phyloP scores from a whole-genome alignment of 2,888 invertebrate genomes.

The Sinhomidia bicolor region DNA sequence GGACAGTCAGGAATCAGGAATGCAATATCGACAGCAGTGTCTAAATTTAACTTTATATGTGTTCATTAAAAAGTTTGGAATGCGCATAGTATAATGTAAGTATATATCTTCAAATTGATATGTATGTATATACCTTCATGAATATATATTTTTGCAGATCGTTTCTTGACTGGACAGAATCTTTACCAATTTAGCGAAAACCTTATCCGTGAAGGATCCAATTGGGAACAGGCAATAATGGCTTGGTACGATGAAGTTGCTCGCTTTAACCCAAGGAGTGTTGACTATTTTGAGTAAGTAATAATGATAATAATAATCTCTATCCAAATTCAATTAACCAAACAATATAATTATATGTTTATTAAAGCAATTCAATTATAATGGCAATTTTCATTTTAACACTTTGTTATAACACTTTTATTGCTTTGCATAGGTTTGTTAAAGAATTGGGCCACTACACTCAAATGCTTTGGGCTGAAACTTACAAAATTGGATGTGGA shows the following conservation, averaged over 20 bases:
- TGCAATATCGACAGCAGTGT: too few relatives aligned
- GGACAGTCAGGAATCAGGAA: not conserved
- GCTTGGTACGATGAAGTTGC: conserved; percentile 81
- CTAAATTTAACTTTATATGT: not conserved
- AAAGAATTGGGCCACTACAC: conserved; percentile 82
- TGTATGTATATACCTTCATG: too few relatives aligned
- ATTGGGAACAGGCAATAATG: conserved; percentile 81
- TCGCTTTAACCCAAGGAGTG: conserved; percentile 79
- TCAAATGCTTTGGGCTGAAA: conserved; percentile 94
- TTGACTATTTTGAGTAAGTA: conserved; percentile 80
- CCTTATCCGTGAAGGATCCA: conserved; percentile 77
- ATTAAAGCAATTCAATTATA: not conserved
- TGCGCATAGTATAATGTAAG: too few relatives aligned
- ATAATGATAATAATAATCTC: not conserved
- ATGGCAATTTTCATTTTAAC: not conserved
- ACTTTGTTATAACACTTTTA: not conserved
- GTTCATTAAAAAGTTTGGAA: not conserved
- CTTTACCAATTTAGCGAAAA: conserved; percentile 82
- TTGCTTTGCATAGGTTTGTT: conserved; percentile 73
- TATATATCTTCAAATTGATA: not conserved
- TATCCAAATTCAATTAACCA: not conserved
- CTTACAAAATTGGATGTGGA: conserved; percentile 93
- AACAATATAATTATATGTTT: not conserved
- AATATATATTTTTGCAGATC: conserved; percentile 82
- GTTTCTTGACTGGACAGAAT: conserved; percentile 93